Base-by-base conservation (phyloP, 2,888 invertebrate species). In the Autographa pulchrina region DNA sequence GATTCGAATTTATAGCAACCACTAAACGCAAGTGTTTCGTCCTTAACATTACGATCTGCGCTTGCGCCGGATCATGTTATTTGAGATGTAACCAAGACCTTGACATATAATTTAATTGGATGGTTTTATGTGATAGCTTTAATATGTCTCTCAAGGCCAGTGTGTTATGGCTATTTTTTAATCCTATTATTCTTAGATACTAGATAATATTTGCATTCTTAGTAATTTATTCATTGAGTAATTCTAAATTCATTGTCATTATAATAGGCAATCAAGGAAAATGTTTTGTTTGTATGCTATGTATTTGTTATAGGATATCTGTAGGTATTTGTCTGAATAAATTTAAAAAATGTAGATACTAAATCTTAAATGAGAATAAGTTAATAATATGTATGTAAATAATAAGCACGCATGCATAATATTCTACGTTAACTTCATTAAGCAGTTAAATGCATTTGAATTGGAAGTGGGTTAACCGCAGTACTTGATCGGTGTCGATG, bases 1-100 rank as follows among this genome's bases (percentile, higher is more conserved):
- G 83, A 91, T 89, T 89, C 75, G 80, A 83, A 91, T 91, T 92
- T 90, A 91, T 90, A 76, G 85, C 81, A 61, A 58, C 61, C 72
- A 63, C 84, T 78, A 85, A 84, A 74, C 79, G 84, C 73, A 89
- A 90, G 81, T 89, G 87, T 80, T 81, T 75, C 78, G 90, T 85
- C 90, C 89, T 91, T 87, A 86, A 82, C 83, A 83, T 78, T 75
- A 77, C 56, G 52, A 68, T 38, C 62, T 31, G 54, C 3, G 61
- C 61, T 18, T 31, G 64, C 61, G 54, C 38, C 20, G 31, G 54
- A 52, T 25, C 48, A 61, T 64, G 18, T 43, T 54, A 63, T 25
- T 20, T 13, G 54, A 56, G 54, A 56, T 56, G 54, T 20, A 25
- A 56, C 54, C 54, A 56, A 56, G 54, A 56, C 54, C 54, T 56